These are phyloP conservation scores for Xanthorhoe spadicearia DNA, from an alignment of 2,888 invertebrate genomes.

Conservation along the genomic window DNA sequence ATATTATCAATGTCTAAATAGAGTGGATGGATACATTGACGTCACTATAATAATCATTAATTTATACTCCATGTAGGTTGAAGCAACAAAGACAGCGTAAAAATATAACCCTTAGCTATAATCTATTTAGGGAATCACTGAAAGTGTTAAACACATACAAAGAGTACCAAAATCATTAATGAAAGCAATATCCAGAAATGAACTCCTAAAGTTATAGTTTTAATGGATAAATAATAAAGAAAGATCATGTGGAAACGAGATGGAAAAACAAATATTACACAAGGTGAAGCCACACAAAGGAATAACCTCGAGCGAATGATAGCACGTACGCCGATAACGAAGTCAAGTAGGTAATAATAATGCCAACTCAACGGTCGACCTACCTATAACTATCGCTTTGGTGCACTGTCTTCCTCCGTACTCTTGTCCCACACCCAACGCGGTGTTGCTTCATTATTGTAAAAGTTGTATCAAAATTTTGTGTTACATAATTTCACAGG, in stretches of 20 bases:
- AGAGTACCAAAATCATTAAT: conserved; percentile 1
- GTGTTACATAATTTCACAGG: conserved; percentile 1
- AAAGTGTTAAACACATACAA: not conserved
- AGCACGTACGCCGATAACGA: conserved; percentile 73
- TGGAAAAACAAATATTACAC: conserved; percentile 58
- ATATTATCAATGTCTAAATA: conserved; percentile 1
- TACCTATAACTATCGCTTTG: conserved; percentile 80
- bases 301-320: conserved; percentile 68
- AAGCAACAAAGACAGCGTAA: conserved; percentile 28
- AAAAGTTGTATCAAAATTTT: conserved; percentile 18
- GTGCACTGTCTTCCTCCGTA: conserved; percentile 71
- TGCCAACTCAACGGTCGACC: conserved; percentile 82
- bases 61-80: conserved; percentile 30
- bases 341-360: conserved; percentile 67
- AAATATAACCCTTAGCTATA: conserved; percentile 22
- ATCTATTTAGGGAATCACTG: conserved; percentile 29
- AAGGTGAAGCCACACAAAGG: conserved; percentile 76
- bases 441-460: conserved; percentile 66
- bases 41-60: conserved; percentile 24
- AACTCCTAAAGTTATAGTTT: conserved; percentile 1
- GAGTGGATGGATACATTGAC: conserved; percentile 14
- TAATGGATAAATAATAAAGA: conserved; percentile 33
- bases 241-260: conserved; percentile 47
- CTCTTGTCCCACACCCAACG: conserved; percentile 72
- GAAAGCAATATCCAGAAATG: not conserved